Percentiles rank a stretch among this genome's conserved stretches.
Conservation (phyloP, 2,113 vertebrate genomes). For the Pterocles gutturalis region DNA sequence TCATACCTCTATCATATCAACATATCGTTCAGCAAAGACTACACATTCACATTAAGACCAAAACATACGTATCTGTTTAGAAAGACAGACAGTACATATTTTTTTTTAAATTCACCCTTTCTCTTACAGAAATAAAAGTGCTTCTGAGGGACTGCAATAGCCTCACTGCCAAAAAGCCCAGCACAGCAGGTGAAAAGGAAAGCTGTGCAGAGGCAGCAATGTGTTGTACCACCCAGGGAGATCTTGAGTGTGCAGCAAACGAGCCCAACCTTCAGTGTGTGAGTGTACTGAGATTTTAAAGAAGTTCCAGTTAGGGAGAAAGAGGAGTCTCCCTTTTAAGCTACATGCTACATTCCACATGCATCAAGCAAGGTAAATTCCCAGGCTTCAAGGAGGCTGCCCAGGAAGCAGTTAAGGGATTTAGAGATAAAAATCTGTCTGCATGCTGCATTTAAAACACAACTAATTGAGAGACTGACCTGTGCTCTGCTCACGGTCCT, state of each 20-base stretch:
- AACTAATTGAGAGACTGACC: background rate
- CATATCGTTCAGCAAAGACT: background rate
- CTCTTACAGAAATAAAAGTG: background rate
- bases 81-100: background rate
- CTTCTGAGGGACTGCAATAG: background rate
- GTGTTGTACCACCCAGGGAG: constrained; percentile 2
- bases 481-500: fast-evolving
- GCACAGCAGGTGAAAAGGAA: background rate
- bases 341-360: background rate
- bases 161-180: background rate
- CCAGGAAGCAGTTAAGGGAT: background rate
- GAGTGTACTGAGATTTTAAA: constrained; percentile 12
- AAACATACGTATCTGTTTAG: background rate
- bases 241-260: constrained; percentile 3
- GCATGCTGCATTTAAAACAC: background rate
- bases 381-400: background rate
- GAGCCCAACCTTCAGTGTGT: background rate
- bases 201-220: background rate
- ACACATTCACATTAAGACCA: background rate
- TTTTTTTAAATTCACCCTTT: background rate
- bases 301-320: background rate
- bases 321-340: background rate
- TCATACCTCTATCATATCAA: background rate
- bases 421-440: background rate
- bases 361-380: background rate